Evolutionary conservation across 2,797 vertebrate species (phyloP), one percentile per base, ranked within the genome.

Genomic region (Sitta carolinensis): DNA sequence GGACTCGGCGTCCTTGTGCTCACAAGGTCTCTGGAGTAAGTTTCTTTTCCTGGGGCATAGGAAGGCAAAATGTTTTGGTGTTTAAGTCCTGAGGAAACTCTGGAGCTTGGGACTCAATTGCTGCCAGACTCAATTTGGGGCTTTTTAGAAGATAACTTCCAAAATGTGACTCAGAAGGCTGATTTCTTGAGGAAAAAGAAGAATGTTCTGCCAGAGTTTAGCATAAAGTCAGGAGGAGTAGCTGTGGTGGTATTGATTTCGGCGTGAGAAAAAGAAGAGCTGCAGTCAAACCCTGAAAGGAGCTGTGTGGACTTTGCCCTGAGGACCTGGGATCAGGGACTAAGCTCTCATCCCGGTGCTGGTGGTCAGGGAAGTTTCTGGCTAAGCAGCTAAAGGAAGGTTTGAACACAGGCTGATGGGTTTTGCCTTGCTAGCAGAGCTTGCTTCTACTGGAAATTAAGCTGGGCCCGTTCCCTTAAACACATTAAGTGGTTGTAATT

Each of bases 221-320:
- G 25, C 14, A 27, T 38, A 73, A 55, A 4, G 13, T 72, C 40
- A 20, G 21, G 32, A 11, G 11, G 40, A 63, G 19, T 14, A 83
- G 32, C 51, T 67, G 30, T 0, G 1, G 29, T 67, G 36, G 32
- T 30, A 26, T 13, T 55, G 38, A 25, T 79, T 59, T 2, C 14
- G 21, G 16, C 27, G 52, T 5, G 7, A 64, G 70, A 38, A 84
- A 50, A n/a, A 43, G 26, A 87, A 43, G 48, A 90, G 38, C 32
- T 1, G 2, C 52, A 61, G n/a, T 59, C 22, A n/a, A 6, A n/a
- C 43, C 36, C 18, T 0, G 3, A 50, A 70, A 63, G 47, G 30
- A 86, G 25, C 19, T 0, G 0, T 2, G 13, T 70, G 54, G 63
- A 14, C 34, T 61, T 63, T 27, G 26, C 18, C 34, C 26, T 1